Evolutionary conservation across 2,113 vertebrate genomes (phyloP), one percentile per base, ranked within the genome.

Genomic region (Speoplatyrhinus poulsoni): DNA sequence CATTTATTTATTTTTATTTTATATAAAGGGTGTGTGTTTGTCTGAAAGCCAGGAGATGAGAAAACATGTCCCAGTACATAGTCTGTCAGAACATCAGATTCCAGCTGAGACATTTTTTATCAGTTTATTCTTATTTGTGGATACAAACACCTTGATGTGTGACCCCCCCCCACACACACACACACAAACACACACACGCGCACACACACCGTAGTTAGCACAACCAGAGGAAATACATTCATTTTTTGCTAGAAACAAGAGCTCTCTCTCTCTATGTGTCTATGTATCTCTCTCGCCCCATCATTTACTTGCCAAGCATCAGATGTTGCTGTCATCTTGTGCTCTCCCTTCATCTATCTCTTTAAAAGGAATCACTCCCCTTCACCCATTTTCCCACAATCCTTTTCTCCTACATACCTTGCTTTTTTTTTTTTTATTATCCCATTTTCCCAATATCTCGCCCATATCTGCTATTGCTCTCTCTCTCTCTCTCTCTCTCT

Each of bases 301-400:
- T 87, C 85, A 85, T 52, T 48, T 63, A 73, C 65, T 68, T 70
- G 77, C 75, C 75, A 74, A 64, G 75, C 81, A 83, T 88, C 85
- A 79, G 75, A 79, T 77, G 77, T 55, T 70, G 77, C 84, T 81
- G 82, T 87, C 85, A 79, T 83, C 82, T 69, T 81, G 77, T 61
- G 82, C 69, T 60, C n/a, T 79, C 71, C 73, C 79, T 84, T 87
- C 82, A 85, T 87, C 79, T 59, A 67, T 85, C 83, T 82, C 72
- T 84, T 72, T 84, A 82, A 84, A 81, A 81, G 87, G 85, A 85
- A 84, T 82, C 73, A 73, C 82, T 19, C 55, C 54, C 81, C 70
- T 75, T 67, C 69, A 77, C 80, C 76, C 63, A 59, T 69, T 79
- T 67, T 59, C 68, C 50, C 69, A 56, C 72, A 59, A 70, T 64